phyloP scores from a whole-genome alignment of 2,888 invertebrate genomes.

The Tolmerus cingulatus region DNA sequence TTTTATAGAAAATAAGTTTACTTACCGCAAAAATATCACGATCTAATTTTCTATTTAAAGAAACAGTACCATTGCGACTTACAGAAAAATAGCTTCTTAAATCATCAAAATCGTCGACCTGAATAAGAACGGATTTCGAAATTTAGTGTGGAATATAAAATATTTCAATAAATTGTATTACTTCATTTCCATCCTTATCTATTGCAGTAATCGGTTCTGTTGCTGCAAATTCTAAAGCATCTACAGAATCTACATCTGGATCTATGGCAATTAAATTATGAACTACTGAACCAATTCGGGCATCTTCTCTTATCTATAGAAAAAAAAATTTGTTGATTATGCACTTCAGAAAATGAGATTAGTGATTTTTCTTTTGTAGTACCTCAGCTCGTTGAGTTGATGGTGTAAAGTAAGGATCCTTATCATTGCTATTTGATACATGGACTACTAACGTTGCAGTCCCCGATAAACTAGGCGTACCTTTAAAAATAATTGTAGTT shows the following conservation, averaged over 20 bases:
- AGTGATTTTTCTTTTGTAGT: constrained; percentile 3
- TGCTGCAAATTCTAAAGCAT: constrained; percentile 71
- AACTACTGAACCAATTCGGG: constrained; percentile 74
- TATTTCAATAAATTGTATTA: constrained; percentile 53
- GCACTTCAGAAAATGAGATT: background rate
- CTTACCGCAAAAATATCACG: constrained; percentile 61
- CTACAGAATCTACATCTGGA: constrained; percentile 77
- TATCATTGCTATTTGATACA: constrained; percentile 87
- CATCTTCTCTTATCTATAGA: constrained; percentile 77
- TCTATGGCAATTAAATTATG: constrained; percentile 78
- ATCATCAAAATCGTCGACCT: constrained; percentile 60
- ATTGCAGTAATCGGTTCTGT: constrained; percentile 79
- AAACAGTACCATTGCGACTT: constrained; percentile 67
- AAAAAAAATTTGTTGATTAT: constrained; percentile 41
- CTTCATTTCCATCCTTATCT: constrained; percentile 83
- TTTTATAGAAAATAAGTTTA: background rate
- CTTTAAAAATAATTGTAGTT: constrained; percentile 57
- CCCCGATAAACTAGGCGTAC: constrained; percentile 81
- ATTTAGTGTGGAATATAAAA: background rate
- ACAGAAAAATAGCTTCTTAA: constrained; percentile 73
- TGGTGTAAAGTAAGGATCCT: constrained; percentile 83
- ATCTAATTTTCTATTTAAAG: constrained; percentile 60
- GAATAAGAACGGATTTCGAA: background rate
- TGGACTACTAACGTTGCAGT: constrained; percentile 81
- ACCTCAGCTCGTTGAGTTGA: constrained; percentile 80